Evolutionary conservation across 2,888 invertebrate genomes (phyloP).

Genomic region (Lithophane ornitopus): DNA sequence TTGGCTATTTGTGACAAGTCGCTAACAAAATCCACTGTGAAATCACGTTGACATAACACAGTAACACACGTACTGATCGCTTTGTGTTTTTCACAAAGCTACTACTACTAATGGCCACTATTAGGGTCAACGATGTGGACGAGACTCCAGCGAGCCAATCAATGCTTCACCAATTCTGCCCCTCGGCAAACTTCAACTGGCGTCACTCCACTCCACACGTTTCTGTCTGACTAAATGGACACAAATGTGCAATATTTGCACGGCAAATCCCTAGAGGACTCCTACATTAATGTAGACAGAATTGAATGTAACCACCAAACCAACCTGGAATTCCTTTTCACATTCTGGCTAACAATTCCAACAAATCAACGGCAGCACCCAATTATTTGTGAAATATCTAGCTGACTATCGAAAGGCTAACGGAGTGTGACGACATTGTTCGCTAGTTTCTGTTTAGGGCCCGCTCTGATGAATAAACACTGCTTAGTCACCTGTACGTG

Average conservation of each 20-base stretch:
- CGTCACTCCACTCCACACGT: conserved; percentile 31
- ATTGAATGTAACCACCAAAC: conserved; percentile 23
- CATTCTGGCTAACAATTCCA: conserved; percentile 21
- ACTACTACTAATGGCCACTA: conserved; percentile 66
- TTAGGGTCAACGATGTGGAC: conserved; percentile 72
- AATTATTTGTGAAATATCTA: conserved; percentile 46
- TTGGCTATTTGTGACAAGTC: conserved; percentile 16
- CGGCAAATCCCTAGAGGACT: neutral
- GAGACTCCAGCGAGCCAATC: conserved; percentile 69
- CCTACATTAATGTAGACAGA: conserved; percentile 2
- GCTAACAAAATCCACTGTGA: conserved; percentile 32
- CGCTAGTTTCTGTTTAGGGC: conserved; percentile 20
- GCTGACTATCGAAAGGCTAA: conserved; percentile 25
- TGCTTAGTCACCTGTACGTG: conserved; percentile 45
- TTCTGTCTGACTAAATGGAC: conserved; percentile 10
- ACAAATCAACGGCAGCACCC: conserved; percentile 21
- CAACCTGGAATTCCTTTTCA: conserved; percentile 21
- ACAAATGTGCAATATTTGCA: conserved; percentile 34
- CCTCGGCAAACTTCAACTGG: conserved; percentile 41
- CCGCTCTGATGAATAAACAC: conserved; percentile 35
- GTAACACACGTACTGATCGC: conserved; percentile 43
- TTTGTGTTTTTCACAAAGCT: conserved; percentile 67
- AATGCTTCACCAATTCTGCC: conserved; percentile 63
- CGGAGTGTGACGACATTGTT: conserved; percentile 24
- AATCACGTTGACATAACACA: conserved; percentile 34